Conservation (phyloP, 2,888 invertebrate genomes). For the Cheilosia vernalis region DNA sequence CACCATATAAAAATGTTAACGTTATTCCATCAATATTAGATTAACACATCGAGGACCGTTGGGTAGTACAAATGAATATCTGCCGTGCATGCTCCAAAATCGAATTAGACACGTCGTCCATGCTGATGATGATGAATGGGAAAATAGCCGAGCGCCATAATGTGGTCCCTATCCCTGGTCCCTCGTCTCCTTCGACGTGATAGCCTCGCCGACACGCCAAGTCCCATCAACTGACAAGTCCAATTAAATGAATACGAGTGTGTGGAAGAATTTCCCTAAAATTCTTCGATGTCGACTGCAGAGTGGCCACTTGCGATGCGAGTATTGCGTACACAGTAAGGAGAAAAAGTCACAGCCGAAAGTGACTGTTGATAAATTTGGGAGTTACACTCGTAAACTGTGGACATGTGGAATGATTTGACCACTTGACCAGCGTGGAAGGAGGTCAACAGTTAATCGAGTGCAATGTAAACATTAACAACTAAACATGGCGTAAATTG, state of each 20-base stretch:
- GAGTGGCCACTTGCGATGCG: conserved; percentile 62
- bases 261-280: conserved; percentile 38
- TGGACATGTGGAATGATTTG: conserved; percentile 63
- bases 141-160: conserved; percentile 66
- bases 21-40: conserved; percentile 60
- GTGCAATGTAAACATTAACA: conserved; percentile 65
- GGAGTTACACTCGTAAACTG: conserved; percentile 40
- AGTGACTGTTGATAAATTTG: conserved; percentile 70
- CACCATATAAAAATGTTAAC: conserved; percentile 64
- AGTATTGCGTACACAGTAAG: conserved; percentile 26
- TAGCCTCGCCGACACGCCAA: conserved; percentile 61
- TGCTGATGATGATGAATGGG: conserved; percentile 72
- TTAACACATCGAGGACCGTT: conserved; percentile 65
- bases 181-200: conserved; percentile 30
- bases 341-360: conserved; percentile 55
- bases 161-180: conserved; percentile 13
- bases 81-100: conserved; percentile 51
- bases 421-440: conserved; percentile 54
- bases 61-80: conserved; percentile 9
- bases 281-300: conserved; percentile 45
- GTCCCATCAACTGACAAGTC: conserved; percentile 59
- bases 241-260: conserved; percentile 65
- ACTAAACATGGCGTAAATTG: conserved; percentile 51
- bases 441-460: conserved; percentile 71
- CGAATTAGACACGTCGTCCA: conserved; percentile 58